Evolutionary conservation across 2,113 vertebrate species (phyloP), one percentile per base, ranked within the genome.

Genomic region (Spilogale gracilis): DNA sequence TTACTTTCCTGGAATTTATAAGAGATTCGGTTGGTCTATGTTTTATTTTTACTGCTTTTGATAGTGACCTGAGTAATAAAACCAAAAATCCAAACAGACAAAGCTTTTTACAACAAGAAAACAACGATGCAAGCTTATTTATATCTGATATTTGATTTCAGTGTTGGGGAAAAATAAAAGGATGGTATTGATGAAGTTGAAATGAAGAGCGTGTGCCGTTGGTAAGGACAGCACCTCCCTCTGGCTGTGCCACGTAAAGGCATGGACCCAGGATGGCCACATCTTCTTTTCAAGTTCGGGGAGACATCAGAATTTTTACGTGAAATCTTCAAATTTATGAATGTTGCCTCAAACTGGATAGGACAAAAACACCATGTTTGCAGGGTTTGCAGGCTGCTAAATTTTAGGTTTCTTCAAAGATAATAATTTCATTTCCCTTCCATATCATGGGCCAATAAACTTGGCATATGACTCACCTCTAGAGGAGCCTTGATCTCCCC

Each of bases 1-100:
- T 79, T 86, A 90, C 82, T 48, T 92, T 94, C 52, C 20, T 92
- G 94, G 56, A 94, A 73, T 95, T 61, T n/a, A 11, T 74, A 71
- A 83, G 63, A 79, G 25, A 18, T 52, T 92, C 23, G 3, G n/a
- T 91, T 80, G 67, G 0, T 23, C 0, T 78, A 9, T n/a, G 7
- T 92, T 92, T 93, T 83, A 17, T 82, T 69, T 67, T 94, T 60
- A 58, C 21, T 3, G 63, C 25, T 48, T 69, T 96, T 65, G 18
- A 67, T 88, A 50, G 27, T 80, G 56, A 95, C 13, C 12, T 50
- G 2, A 74, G 32, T 43, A 60, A 63, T 63, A 65, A 32, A 10
- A 73, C 38, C 10, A 48, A 25, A 89, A 43, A 50, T 14, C 4
- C 17, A 71, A 84, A 69, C 21, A n/a, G 38, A 61, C 73, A 69